Conservation (phyloP, 2,113 vertebrate genomes). For the Pandion haliaetus region DNA sequence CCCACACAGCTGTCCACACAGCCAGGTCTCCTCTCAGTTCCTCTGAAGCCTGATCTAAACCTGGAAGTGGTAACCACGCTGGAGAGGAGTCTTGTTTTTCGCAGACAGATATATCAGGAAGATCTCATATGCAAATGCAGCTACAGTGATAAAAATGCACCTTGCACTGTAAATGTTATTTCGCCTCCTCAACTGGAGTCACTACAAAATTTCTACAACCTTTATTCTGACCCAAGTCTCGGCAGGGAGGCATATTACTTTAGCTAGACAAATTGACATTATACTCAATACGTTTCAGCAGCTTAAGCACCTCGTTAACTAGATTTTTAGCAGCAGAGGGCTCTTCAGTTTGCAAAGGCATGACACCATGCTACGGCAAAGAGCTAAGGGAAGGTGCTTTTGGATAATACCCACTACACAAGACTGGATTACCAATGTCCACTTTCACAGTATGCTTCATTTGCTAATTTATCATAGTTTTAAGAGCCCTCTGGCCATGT, state of each 20-base stretch:
- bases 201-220: not conserved
- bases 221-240: not conserved
- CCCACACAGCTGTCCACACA: not conserved
- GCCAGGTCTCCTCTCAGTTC: not conserved
- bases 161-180: not conserved
- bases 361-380: fast-evolving
- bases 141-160: not conserved
- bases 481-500: not conserved
- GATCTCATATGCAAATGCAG: not conserved
- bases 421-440: not conserved
- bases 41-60: not conserved
- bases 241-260: not conserved
- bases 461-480: not conserved
- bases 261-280: not conserved
- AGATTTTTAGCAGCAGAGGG: not conserved
- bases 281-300: not conserved
- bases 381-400: not conserved
- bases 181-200: not conserved
- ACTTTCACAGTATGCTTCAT: not conserved
- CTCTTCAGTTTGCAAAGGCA: not conserved
- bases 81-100: not conserved
- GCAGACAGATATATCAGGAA: not conserved
- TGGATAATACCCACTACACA: not conserved
- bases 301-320: not conserved
- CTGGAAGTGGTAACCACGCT: not conserved